Percentiles rank a stretch among this genome's conserved stretches.
phyloP scores from a whole-genome alignment of 1,140 invertebrate species.

The Drosophila teissieri region DNA sequence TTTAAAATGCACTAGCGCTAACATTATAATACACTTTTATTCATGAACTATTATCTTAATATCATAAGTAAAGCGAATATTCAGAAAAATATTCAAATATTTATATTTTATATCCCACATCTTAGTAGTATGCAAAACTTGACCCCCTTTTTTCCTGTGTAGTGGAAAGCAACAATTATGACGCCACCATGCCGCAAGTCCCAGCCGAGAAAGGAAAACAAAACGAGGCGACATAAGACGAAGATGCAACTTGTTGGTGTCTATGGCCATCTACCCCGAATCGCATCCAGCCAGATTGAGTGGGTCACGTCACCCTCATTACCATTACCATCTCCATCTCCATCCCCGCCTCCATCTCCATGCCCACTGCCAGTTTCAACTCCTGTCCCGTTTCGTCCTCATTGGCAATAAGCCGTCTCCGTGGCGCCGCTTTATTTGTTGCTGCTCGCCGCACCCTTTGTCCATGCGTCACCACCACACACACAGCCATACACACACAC shows the following conservation, averaged over 20 bases:
- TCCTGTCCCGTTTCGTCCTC: constrained; percentile 1
- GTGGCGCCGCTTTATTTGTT: constrained; percentile 51
- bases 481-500: not conserved
- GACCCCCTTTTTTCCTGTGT: not conserved
- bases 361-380: no score
- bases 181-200: constrained; percentile 18
- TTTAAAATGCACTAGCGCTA: no score
- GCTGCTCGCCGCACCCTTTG: constrained; percentile 57
- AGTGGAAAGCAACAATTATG: constrained; percentile 56
- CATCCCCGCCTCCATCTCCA: not conserved
- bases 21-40: no score
- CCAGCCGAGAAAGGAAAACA: not conserved
- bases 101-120: no score
- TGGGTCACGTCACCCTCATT: constrained; percentile 22
- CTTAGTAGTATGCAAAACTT: no score
- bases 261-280: constrained; percentile 59
- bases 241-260: constrained; percentile 57
- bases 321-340: not conserved
- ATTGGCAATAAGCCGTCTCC: constrained; percentile 31
- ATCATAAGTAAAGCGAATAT: no score
- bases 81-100: no score
- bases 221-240: constrained; percentile 4
- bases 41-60: no score
- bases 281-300: constrained; percentile 38
- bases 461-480: constrained; percentile 62